A percentile compares a stretch with the other conserved stretches of the same genome.
phyloP scores from a whole-genome alignment of 1,140 invertebrate genomes.

The Habropoda laboriosa region DNA sequence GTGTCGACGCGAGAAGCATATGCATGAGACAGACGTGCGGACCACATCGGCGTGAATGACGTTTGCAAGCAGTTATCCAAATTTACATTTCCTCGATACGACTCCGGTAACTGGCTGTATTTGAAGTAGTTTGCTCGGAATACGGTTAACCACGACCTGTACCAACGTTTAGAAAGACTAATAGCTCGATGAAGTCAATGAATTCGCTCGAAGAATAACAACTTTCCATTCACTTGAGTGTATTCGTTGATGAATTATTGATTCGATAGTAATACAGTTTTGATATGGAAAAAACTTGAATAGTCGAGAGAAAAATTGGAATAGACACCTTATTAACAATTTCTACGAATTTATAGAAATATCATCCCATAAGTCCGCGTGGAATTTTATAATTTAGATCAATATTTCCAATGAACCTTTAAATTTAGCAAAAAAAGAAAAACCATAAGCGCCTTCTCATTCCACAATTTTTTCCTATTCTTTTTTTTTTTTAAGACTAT shows the following conservation, averaged over 20 bases:
- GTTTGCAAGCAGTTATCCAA: constrained; percentile 57
- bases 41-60: constrained; percentile 19
- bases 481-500: too few species aligned
- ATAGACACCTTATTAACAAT: too few species aligned
- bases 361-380: too few species aligned
- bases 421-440: too few species aligned
- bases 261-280: too few species aligned
- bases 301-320: too few species aligned
- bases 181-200: background rate
- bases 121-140: constrained; percentile 26
- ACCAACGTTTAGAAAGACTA: background rate
- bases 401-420: too few species aligned
- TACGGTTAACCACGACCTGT: constrained; percentile 8
- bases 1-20: constrained; percentile 21
- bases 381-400: too few species aligned
- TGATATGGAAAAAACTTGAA: too few species aligned
- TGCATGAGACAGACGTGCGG: constrained; percentile 27
- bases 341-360: too few species aligned
- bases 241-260: background rate
- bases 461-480: too few species aligned
- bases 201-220: background rate
- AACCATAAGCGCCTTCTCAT: too few species aligned
- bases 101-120: constrained; percentile 50
- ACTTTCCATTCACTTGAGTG: background rate
- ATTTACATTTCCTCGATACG: constrained; percentile 65